These are phyloP conservation scores for Drosophila hamatofila DNA, from an alignment of 2,888 invertebrate genomes.

Conservation along the genomic window DNA sequence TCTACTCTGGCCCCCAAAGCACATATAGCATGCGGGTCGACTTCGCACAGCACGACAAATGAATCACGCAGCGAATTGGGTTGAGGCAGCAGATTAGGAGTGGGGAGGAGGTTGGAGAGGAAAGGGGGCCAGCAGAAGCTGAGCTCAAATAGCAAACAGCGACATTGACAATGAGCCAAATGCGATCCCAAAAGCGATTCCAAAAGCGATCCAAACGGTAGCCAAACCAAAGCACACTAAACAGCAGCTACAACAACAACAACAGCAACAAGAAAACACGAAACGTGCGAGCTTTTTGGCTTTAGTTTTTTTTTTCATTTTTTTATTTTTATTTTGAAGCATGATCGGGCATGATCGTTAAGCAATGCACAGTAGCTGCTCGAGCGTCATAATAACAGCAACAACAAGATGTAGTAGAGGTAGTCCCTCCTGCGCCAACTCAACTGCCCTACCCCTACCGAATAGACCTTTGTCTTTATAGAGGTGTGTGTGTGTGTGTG, in stretches of 20 bases:
- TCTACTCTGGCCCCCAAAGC: slow-evolving; percentile 22
- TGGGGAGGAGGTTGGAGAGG: neutral
- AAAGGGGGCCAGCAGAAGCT: slow-evolving; percentile 51
- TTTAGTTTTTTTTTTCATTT: slow-evolving; percentile 61
- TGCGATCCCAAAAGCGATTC: slow-evolving; percentile 62
- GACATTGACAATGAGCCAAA: slow-evolving; percentile 81
- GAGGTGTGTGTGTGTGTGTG: slow-evolving; percentile 44
- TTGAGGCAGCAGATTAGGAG: neutral
- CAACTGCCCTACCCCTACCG: neutral
- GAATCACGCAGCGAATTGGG: slow-evolving; percentile 68
- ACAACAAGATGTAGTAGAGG: slow-evolving; percentile 68
- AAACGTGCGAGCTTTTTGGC: slow-evolving; percentile 79
- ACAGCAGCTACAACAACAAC: slow-evolving; percentile 17
- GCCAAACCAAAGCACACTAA: slow-evolving; percentile 58
- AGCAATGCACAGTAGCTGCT: slow-evolving; percentile 81
- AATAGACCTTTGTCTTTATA: slow-evolving; percentile 2
- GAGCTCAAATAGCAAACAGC: slow-evolving; percentile 36
- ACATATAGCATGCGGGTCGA: slow-evolving; percentile 41
- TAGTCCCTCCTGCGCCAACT: slow-evolving; percentile 21
- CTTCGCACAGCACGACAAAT: slow-evolving; percentile 74
- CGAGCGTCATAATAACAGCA: slow-evolving; percentile 80
- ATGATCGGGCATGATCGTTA: slow-evolving; percentile 82
- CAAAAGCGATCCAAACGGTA: slow-evolving; percentile 71
- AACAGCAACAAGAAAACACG: slow-evolving; percentile 45
- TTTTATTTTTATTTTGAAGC: slow-evolving; percentile 48